Evolutionary conservation across 1,140 invertebrate genomes (phyloP).

Genomic region (Heliconius congener): DNA sequence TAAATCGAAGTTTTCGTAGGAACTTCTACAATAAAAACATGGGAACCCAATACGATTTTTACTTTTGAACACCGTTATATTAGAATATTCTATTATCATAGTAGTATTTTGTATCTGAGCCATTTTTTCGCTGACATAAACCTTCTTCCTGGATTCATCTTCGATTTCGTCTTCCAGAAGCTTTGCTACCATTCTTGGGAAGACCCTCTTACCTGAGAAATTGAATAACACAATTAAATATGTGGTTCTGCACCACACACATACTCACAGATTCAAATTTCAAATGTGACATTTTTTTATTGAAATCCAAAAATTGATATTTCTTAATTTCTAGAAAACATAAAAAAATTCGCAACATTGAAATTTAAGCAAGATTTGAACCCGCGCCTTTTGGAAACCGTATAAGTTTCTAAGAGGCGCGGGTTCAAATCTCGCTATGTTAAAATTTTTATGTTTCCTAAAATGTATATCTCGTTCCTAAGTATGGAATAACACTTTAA

Average conservation of each 20-base stretch:
- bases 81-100: conserved; percentile 45
- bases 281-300: no score
- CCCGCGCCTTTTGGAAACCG: no score
- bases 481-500: no score
- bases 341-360: no score
- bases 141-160: conserved; percentile 31
- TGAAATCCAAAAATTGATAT: no score
- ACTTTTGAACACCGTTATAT: conserved; percentile 63
- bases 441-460: no score
- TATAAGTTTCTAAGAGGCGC: no score
- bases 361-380: no score
- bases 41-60: conserved; percentile 60
- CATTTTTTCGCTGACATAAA: conserved; percentile 61
- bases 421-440: no score
- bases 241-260: no score
- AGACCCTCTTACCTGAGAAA: conserved; percentile 55
- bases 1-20: conserved; percentile 56
- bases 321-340: no score
- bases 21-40: conserved; percentile 67
- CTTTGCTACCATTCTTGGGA: conserved; percentile 52
- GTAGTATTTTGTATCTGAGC: conserved; percentile 59
- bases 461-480: no score
- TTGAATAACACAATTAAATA: not conserved
- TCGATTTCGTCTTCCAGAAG: conserved; percentile 52
- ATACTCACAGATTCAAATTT: not conserved